These are phyloP conservation scores for Ormyrus labotus DNA, from an alignment of 2,888 invertebrate species.

Conservation along the genomic window DNA sequence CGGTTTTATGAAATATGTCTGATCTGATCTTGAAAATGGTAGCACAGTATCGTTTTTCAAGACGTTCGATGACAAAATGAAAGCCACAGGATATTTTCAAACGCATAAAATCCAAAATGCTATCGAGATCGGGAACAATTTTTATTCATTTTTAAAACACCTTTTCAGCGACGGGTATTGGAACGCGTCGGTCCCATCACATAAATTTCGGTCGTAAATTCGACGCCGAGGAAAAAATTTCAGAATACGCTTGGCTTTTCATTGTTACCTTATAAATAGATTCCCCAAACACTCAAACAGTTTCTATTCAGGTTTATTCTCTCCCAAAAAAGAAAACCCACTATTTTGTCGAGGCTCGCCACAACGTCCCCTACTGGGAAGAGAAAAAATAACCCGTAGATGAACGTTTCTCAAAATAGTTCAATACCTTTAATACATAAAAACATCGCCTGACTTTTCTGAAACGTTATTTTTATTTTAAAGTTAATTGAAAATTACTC, in stretches of 20 bases:
- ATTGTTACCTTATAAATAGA: constrained; percentile 55
- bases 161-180: not conserved
- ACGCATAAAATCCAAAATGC: constrained; percentile 29
- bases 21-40: constrained; percentile 7
- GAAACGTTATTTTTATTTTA: too few relatives aligned
- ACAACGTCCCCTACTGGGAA: constrained; percentile 38
- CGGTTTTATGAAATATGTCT: constrained; percentile 5
- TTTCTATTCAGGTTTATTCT: constrained; percentile 30
- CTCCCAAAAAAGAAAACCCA: constrained; percentile 22
- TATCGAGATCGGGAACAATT: constrained; percentile 53
- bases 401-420: constrained; percentile 25
- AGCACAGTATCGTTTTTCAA: not conserved
- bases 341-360: constrained; percentile 40
- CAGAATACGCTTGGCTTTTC: constrained; percentile 11
- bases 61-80: constrained; percentile 4
- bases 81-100: not conserved
- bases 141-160: constrained; percentile 49
- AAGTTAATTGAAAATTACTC: too few relatives aligned
- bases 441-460: not conserved
- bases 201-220: constrained; percentile 18
- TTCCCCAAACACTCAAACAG: constrained; percentile 48
- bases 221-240: constrained; percentile 12
- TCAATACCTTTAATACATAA: not conserved
- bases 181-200: not conserved
- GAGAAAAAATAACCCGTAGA: constrained; percentile 29